A percentile compares a stretch with the other conserved stretches of the same genome.
Evolutionary conservation across 2,797 vertebrate genomes (phyloP).

Genomic region (Silurus lanzhouensis): DNA sequence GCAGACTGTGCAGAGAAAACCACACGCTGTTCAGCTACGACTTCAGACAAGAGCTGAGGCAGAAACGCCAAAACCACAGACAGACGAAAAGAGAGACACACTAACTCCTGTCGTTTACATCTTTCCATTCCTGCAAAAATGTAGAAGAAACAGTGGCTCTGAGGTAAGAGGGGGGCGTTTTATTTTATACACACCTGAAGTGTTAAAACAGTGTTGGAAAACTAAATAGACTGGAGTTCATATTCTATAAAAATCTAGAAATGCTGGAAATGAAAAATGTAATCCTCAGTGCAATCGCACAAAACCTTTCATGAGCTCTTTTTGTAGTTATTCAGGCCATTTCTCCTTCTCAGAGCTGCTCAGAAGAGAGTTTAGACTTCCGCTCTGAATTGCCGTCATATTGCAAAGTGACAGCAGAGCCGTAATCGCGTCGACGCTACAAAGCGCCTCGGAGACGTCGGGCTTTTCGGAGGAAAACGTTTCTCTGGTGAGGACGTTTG

Average conservation of each 20-base stretch:
- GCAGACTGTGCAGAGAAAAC: slow-evolving; percentile 78
- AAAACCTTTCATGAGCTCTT: neutral
- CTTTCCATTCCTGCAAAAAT: slow-evolving; percentile 25
- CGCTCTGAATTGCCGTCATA: neutral
- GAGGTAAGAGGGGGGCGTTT: neutral
- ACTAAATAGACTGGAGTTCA: neutral
- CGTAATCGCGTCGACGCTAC: neutral
- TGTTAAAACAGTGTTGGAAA: neutral
- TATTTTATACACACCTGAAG: neutral
- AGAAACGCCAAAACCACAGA: slow-evolving; percentile 57
- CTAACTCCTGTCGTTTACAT: slow-evolving; percentile 47
- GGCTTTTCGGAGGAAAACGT: neutral
- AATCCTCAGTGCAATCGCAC: neutral
- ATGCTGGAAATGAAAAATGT: neutral
- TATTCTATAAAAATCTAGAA: neutral
- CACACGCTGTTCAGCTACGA: slow-evolving; percentile 78
- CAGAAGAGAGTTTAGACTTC: neutral
- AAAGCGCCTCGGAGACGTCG: neutral
- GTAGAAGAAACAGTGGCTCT: slow-evolving; percentile 12
- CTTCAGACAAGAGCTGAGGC: slow-evolving; percentile 85
- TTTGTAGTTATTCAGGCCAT: neutral
- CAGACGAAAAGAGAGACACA: slow-evolving; percentile 33
- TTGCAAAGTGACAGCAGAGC: neutral
- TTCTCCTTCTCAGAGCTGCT: neutral
- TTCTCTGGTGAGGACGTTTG: neutral